Percentiles rank a stretch among this genome's conserved stretches.
Conservation (phyloP, 2,888 invertebrate species). For the Cheilosia vernalis region DNA sequence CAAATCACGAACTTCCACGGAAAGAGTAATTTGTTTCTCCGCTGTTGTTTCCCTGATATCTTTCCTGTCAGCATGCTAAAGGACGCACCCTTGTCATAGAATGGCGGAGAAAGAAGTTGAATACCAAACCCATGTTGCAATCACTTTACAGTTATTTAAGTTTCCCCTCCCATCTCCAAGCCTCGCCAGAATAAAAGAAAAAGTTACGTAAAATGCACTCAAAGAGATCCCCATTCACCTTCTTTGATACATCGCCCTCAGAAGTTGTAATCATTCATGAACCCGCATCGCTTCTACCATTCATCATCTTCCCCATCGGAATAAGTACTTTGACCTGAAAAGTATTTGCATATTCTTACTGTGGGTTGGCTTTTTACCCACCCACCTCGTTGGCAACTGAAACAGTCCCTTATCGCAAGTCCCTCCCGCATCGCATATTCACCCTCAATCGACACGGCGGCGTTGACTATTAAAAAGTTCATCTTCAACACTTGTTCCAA, state of each 20-base stretch:
- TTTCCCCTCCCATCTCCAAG: too few species aligned
- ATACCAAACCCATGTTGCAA: too few species aligned
- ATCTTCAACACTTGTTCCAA: constrained; percentile 18
- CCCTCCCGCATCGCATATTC: neutral
- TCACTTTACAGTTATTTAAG: too few species aligned
- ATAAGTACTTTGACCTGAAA: constrained; percentile 7
- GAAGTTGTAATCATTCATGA: constrained; percentile 12
- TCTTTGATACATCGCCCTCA: neutral
- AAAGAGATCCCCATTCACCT: neutral
- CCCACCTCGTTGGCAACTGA: constrained; percentile 16
- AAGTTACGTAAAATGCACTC: too few species aligned
- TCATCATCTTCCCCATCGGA: constrained; percentile 8
- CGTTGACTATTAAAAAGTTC: constrained; percentile 13
- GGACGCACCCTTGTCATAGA: too few species aligned
- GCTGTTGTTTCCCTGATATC: too few species aligned
- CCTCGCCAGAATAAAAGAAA: too few species aligned
- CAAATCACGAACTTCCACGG: too few species aligned
- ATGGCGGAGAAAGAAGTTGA: too few species aligned
- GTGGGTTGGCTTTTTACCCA: neutral
- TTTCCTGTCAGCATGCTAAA: too few species aligned
- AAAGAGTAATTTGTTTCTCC: too few species aligned
- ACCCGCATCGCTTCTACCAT: neutral
- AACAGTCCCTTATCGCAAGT: constrained; percentile 23
- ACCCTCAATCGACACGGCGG: neutral
- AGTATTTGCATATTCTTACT: constrained; percentile 30